Evolutionary conservation across 1,140 invertebrate genomes (phyloP).

Genomic region (Goniozus legneri): DNA sequence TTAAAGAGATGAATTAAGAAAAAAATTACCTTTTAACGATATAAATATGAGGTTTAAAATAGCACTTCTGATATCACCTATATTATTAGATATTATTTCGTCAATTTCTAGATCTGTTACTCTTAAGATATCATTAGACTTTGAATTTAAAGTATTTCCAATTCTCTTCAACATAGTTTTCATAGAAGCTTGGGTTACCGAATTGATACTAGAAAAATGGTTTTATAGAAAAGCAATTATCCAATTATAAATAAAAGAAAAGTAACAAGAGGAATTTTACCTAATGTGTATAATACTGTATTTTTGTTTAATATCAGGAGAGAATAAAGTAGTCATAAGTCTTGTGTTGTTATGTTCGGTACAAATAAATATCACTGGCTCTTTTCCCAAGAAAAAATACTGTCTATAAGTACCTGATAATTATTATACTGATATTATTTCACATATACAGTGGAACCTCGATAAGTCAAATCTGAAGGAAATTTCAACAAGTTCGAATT

Average conservation of each 20-base stretch:
- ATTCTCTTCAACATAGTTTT: slow-evolving; percentile 65
- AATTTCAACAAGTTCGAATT: no score
- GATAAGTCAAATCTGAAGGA: no score
- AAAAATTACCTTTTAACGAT: slow-evolving; percentile 59
- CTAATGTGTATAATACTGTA: slow-evolving; percentile 62
- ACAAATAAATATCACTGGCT: slow-evolving; percentile 68
- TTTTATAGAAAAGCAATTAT: background rate
- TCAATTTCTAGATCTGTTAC: slow-evolving; percentile 60
- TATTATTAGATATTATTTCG: slow-evolving; percentile 64
- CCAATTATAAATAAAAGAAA: background rate
- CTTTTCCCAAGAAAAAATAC: slow-evolving; percentile 60
- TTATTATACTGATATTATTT: no score
- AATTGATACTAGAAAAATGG: slow-evolving; percentile 46
- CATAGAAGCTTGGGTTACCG: slow-evolving; percentile 61
- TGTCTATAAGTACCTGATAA: slow-evolving; percentile 61
- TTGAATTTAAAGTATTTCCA: slow-evolving; percentile 53
- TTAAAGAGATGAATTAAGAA: slow-evolving; percentile 12
- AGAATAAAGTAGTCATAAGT: slow-evolving; percentile 62
- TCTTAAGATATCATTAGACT: slow-evolving; percentile 52
- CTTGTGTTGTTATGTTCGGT: slow-evolving; percentile 62
- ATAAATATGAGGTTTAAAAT: slow-evolving; percentile 70
- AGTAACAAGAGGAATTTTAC: slow-evolving; percentile 42
- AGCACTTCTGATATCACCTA: slow-evolving; percentile 68
- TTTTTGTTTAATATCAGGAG: slow-evolving; percentile 57
- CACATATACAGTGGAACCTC: no score